Conservation (phyloP, 1,140 invertebrate genomes). For the Brachionus plicatilis region DNA sequence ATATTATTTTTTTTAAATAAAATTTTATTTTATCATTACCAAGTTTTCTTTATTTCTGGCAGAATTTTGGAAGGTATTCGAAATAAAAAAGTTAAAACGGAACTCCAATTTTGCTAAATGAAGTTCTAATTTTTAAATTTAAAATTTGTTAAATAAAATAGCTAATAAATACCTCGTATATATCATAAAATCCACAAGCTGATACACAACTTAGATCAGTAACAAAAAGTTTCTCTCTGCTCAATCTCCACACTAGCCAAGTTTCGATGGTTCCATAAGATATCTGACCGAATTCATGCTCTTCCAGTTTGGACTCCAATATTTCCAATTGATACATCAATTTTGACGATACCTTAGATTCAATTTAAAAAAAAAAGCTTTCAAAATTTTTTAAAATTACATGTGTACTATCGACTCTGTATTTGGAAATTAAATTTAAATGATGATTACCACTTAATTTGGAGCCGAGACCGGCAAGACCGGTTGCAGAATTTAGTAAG, state of each 20-base stretch:
- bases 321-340: conserved; percentile 9
- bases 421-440: background rate
- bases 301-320: background rate
- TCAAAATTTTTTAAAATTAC: background rate
- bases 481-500: background rate
- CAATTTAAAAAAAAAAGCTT: background rate
- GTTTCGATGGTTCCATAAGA: conserved; percentile 28
- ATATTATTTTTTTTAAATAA: background rate
- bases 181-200: conserved; percentile 1
- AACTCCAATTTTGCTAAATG: conserved; percentile 3
- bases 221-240: background rate
- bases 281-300: background rate
- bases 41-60: background rate
- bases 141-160: background rate
- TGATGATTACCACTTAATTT: background rate
- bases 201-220: conserved; percentile 12
- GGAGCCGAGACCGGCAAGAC: background rate
- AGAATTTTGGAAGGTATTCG: background rate
- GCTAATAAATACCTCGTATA: background rate
- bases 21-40: background rate
- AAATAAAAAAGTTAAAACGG: background rate
- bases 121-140: background rate
- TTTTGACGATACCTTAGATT: background rate
- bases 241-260: conserved; percentile 7
- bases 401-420: background rate